Conservation (phyloP, 2,113 vertebrate genomes). For the Rhynchomys soricoides region DNA sequence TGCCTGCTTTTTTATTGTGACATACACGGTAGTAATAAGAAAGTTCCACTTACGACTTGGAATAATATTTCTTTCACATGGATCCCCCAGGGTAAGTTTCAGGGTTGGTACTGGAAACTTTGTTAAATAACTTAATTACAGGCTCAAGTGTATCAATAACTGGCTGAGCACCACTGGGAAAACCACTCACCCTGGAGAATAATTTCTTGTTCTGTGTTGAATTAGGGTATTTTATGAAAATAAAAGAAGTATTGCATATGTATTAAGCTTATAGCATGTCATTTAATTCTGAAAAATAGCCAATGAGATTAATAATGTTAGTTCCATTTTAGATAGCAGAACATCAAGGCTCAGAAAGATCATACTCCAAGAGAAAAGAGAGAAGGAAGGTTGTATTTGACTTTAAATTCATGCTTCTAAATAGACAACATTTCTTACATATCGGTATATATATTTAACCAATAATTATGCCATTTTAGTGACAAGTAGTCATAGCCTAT, state of each 20-base stretch:
- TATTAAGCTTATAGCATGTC: neutral
- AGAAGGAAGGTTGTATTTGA: slow-evolving; percentile 3
- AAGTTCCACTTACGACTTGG: neutral
- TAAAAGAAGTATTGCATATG: neutral
- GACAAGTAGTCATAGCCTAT: neutral
- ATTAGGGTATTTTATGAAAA: neutral
- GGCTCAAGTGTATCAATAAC: neutral
- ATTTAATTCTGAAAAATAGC: neutral
- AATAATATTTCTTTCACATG: neutral
- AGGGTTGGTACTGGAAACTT: neutral
- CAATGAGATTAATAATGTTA: neutral
- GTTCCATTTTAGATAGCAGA: neutral
- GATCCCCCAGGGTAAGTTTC: neutral
- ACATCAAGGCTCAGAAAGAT: neutral
- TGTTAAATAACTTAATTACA: neutral
- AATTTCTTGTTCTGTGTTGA: neutral
- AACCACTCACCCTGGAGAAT: neutral
- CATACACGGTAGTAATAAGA: neutral
- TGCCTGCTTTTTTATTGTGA: neutral
- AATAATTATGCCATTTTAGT: slow-evolving; percentile 13
- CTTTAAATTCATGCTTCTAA: neutral
- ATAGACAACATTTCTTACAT: neutral
- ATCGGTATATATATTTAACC: slow-evolving; percentile 2
- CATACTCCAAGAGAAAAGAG: neutral
- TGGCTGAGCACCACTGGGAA: neutral